Percentiles rank a stretch among this genome's conserved stretches.
Conservation (phyloP, 1,140 invertebrate genomes). For the Radopholus similis region DNA sequence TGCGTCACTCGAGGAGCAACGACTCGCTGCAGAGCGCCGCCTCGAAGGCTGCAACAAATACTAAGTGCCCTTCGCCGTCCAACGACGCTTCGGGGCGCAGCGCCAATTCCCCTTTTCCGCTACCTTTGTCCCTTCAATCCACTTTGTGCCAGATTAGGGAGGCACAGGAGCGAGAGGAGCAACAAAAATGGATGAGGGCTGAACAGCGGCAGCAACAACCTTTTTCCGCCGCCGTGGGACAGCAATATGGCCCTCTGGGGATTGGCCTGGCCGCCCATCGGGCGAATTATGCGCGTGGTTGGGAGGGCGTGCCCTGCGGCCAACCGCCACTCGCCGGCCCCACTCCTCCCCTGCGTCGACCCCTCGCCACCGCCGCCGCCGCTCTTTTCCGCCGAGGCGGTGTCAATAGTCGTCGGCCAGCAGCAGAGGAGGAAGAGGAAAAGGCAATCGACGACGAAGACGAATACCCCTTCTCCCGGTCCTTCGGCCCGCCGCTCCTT, state of each 20-base stretch:
- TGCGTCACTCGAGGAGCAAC: background rate
- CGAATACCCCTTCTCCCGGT: background rate
- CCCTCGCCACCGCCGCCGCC: background rate
- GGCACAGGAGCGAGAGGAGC: background rate
- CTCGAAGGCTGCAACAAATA: background rate
- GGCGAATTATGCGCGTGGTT: background rate
- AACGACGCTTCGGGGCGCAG: too few relatives aligned
- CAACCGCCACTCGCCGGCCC: background rate
- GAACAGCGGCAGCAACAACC: background rate
- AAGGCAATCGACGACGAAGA: background rate
- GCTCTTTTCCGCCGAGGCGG: background rate
- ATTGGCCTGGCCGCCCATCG: background rate
- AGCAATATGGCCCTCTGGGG: too few relatives aligned
- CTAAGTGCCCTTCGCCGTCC: too few relatives aligned
- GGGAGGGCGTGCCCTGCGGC: too few relatives aligned
- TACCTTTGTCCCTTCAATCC: background rate
- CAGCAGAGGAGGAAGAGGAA: background rate
- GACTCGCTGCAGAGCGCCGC: background rate
- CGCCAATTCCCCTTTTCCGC: background rate
- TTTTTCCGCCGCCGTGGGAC: too few relatives aligned
- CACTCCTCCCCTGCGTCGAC: background rate
- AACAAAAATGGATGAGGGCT: background rate
- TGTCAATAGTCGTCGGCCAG: too few relatives aligned
- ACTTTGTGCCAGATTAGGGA: background rate
- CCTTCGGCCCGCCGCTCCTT: background rate